Percentiles rank a stretch among this genome's conserved stretches.
phyloP scores from a whole-genome alignment of 2,113 vertebrate genomes.

The Oncorhynchus kisutch region DNA sequence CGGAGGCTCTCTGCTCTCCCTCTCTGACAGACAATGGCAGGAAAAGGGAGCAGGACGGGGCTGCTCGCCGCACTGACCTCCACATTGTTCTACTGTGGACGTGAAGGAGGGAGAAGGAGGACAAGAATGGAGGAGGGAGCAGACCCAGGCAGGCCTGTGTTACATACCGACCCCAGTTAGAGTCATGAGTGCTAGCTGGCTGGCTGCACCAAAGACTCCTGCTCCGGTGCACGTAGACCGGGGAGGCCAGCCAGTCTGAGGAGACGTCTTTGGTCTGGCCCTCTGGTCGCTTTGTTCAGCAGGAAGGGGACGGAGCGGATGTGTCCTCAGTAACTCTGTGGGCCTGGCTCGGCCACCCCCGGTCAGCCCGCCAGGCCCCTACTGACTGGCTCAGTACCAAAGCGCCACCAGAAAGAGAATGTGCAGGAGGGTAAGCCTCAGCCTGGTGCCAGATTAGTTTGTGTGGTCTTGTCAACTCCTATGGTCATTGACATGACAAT shows the following conservation, averaged over 20 bases:
- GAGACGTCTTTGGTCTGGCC: constrained; percentile 51
- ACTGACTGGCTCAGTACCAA: no score
- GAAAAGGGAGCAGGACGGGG: constrained; percentile 55
- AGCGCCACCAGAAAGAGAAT: no score
- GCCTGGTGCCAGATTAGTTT: no score
- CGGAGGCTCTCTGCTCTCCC: no score
- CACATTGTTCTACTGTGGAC: constrained; percentile 54
- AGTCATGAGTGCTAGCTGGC: no score
- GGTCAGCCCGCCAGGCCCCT: background rate
- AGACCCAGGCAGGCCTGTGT: background rate
- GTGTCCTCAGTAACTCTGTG: constrained; percentile 45
- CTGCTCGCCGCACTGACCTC: constrained; percentile 61
- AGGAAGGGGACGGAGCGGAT: constrained; percentile 47
- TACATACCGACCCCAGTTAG: no score
- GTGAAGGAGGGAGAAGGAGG: constrained; percentile 55
- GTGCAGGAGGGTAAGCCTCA: no score
- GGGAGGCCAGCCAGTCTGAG: constrained; percentile 47
- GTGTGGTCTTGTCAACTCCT: no score
- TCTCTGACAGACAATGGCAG: constrained; percentile 59
- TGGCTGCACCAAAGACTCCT: constrained; percentile 37
- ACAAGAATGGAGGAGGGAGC: background rate
- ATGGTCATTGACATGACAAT: no score
- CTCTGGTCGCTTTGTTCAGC: constrained; percentile 61
- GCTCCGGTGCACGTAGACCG: constrained; percentile 68
- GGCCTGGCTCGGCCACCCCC: background rate